Evolutionary conservation across 2,888 invertebrate genomes (phyloP), one percentile per base, ranked within the genome.

Genomic region (Smittia sp.): DNA sequence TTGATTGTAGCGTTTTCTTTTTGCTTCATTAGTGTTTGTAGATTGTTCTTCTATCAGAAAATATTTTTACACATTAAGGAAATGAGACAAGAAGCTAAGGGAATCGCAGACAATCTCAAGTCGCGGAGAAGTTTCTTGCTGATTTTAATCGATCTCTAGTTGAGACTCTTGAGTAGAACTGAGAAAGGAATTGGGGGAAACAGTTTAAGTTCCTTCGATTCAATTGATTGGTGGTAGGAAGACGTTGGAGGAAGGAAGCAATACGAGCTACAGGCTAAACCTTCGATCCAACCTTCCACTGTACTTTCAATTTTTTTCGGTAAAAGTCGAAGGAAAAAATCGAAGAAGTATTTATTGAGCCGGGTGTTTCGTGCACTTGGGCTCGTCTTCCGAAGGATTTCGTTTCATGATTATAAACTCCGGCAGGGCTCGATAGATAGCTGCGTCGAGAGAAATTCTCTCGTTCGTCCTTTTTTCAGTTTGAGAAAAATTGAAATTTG

Each of bases 391-490:
- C 20, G 1, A 25, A 63, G 69, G 54, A 69, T 54, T 69, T 69
- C 22, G 9, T 58, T 20, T 58, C 24, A 22, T 18, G 24, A 58
- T 32, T 32, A 32, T 46, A 58, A 58, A 58, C n/a, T n/a, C n/a
- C n/a, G 52, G 11, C 58, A 9, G 9, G n/a, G n/a, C 24, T 63
- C 15, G 27, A 63, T 3, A 1, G 11, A 9, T 27, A 24, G 11
- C 11, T 63, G 32, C 24, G 32, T 32, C 22, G 9, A 58, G 22
- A 58, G 46, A 68, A 41, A 39, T 18, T 69, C 24, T 52, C 38
- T 68, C 67, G 9, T 63, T 69, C 69, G 69, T 69, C 69, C 69
- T 69, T 69, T 68, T 67, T 69, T 69, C 41, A 41, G 6, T 68
- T 69, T 20, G 20, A 41, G 54, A 69, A 15, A 66, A 69, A 69